Percentiles rank a stretch among this genome's conserved stretches.
These are phyloP conservation scores for Paguma larvata DNA, from an alignment of 2,797 vertebrate species.

Conservation along the genomic window DNA sequence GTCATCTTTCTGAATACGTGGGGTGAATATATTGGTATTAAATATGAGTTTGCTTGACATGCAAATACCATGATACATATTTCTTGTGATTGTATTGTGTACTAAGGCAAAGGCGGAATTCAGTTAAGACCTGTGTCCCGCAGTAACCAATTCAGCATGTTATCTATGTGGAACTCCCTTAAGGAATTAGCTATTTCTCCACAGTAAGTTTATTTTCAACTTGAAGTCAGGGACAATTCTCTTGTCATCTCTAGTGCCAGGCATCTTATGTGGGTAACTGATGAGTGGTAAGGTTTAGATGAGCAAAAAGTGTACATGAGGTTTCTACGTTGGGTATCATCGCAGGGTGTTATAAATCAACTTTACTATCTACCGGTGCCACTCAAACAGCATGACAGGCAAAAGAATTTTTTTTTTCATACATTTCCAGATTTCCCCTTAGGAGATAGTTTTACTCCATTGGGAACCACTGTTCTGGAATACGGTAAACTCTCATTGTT, in stretches of 20 bases:
- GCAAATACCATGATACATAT: not conserved
- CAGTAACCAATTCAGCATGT: not conserved
- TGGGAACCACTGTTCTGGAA: slow-evolving; percentile 16
- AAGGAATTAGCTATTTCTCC: not conserved
- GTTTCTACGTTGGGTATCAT: not conserved
- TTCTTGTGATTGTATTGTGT: not conserved
- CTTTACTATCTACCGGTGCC: not conserved
- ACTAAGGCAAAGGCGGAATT: not conserved
- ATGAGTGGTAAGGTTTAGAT: not conserved
- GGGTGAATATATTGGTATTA: not conserved
- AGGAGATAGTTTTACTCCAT: not conserved
- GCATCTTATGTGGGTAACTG: not conserved
- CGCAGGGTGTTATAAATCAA: not conserved
- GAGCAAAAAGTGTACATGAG: not conserved
- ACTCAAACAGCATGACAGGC: not conserved
- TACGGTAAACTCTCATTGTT: slow-evolving; percentile 35
- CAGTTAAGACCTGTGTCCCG: not conserved
- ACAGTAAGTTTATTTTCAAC: not conserved
- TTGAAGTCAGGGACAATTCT: not conserved
- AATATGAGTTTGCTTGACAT: not conserved
- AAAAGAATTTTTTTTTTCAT: not conserved
- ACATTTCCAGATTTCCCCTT: not conserved
- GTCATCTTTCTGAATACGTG: slow-evolving; percentile 28
- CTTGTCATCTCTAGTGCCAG: not conserved
- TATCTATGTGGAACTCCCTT: not conserved